A percentile compares a stretch with the other conserved stretches of the same genome.
Conservation (phyloP, 2,888 invertebrate species). For the Lochmaea capreae region DNA sequence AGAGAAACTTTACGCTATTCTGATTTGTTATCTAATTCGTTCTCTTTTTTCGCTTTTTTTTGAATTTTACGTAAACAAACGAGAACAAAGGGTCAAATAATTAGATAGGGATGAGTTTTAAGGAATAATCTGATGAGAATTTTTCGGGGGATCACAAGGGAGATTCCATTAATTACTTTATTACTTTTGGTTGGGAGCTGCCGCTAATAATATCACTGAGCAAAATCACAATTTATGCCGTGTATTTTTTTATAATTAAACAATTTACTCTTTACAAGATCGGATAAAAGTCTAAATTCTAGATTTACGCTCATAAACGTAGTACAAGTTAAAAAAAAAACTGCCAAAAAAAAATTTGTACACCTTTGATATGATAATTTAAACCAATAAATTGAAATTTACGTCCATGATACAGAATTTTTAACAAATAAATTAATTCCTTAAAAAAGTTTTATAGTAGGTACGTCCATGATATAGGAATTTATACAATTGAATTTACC, state of each 20-base stretch:
- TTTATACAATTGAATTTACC: not conserved
- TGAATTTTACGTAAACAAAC: conserved; percentile 16
- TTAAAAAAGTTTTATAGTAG: no score
- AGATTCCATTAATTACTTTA: not conserved
- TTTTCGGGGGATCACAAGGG: not conserved
- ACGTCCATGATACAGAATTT: no score
- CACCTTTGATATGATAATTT: no score
- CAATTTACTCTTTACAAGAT: not conserved
- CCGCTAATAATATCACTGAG: not conserved
- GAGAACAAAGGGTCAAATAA: conserved; percentile 8
- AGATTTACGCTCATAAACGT: no score
- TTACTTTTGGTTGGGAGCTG: not conserved
- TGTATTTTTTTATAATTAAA: not conserved
- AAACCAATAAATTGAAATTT: no score
- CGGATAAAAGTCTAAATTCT: no score
- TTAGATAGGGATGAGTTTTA: not conserved
- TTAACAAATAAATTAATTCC: no score
- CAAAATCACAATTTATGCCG: not conserved
- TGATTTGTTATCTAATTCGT: conserved; percentile 30
- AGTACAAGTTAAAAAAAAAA: no score
- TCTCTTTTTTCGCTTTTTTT: conserved; percentile 14
- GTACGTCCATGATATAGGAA: no score
- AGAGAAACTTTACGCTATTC: conserved; percentile 13
- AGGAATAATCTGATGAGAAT: not conserved
- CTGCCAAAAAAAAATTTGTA: no score